A percentile compares a stretch with the other conserved stretches of the same genome.
phyloP scores from a whole-genome alignment of 2,113 vertebrate species.

The Isichthys henryi region DNA sequence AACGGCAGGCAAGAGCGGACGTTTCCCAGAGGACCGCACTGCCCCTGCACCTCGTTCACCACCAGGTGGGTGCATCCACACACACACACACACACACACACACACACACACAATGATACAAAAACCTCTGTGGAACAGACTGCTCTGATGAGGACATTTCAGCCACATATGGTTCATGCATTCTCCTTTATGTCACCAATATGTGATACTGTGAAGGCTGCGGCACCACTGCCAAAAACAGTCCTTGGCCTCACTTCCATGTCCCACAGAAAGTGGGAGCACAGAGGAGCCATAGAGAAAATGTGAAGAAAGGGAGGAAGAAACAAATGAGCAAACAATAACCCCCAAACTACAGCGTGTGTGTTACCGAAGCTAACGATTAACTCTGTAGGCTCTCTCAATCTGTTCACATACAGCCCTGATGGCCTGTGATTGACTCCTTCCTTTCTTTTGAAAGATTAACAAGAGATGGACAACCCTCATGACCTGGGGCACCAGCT shows the following conservation, averaged over 20 bases:
- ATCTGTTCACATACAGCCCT: neutral
- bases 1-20: constrained; percentile 77
- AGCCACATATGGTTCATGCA: neutral
- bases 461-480: neutral
- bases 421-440: neutral
- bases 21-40: constrained; percentile 86
- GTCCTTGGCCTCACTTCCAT: neutral
- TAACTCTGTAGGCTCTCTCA: neutral
- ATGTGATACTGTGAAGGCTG: neutral
- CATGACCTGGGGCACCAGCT: neutral
- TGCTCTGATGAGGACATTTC: neutral
- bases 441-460: neutral
- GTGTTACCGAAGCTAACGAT: neutral
- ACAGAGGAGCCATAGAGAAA: neutral
- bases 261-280: neutral
- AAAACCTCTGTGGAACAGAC: neutral
- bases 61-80: constrained; percentile 68
- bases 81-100: neutral
- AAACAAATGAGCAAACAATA: neutral
- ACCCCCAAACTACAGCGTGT: neutral
- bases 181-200: neutral
- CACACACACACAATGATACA: neutral
- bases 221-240: neutral
- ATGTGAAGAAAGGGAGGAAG: neutral
- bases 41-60: constrained; percentile 87